Evolutionary conservation across 2,113 vertebrate species (phyloP), one percentile per base, ranked within the genome.

Genomic region (Oryzias curvinotus): DNA sequence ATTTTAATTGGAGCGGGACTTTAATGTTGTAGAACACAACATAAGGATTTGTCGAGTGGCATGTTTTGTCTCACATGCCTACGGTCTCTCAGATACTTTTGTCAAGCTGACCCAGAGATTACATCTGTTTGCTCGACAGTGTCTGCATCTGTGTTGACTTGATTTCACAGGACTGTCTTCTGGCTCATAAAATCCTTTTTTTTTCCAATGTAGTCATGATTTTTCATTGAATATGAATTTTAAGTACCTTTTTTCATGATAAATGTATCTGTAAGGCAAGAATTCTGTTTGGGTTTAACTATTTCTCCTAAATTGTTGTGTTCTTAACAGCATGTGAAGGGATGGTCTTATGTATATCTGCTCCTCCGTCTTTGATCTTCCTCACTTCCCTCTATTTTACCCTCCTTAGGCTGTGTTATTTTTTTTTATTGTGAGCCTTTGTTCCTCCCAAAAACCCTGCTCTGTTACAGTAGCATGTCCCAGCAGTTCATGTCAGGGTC

Each of bases 311-410:
- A 5, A 45, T 52, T 58, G 65, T 23, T 68, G 58, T 72, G 56
- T 71, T 54, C 48, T 68, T 63, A 71, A 47, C 85, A 85, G 73
- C 72, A 76, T 77, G 72, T 70, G 68, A 50, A 81, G 82, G 71
- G 54, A 62, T 21, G 5, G 46, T 51, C 60, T 69, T 59, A 68
- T 83, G 73, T 52, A 73, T 72, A 70, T 65, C 70, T 72, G 54
- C 76, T 80, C 44, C 68, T 67, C 50, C 56, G 52, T 58, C 79
- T 86, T 85, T 86, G 74, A 86, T 87, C 75, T 75, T 56, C 46
- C 41, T 16, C 45, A 52, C 57, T 46, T 62, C 52, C 13, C 28
- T 25, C 21, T 23, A 60, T 62, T 50, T 23, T 41, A 30, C 26
- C 80, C 44, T 68, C 77, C 67, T 75, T 72, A 13, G 58, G 72